phyloP scores from a whole-genome alignment of 2,888 invertebrate species.

The Xiphydria camelus region DNA sequence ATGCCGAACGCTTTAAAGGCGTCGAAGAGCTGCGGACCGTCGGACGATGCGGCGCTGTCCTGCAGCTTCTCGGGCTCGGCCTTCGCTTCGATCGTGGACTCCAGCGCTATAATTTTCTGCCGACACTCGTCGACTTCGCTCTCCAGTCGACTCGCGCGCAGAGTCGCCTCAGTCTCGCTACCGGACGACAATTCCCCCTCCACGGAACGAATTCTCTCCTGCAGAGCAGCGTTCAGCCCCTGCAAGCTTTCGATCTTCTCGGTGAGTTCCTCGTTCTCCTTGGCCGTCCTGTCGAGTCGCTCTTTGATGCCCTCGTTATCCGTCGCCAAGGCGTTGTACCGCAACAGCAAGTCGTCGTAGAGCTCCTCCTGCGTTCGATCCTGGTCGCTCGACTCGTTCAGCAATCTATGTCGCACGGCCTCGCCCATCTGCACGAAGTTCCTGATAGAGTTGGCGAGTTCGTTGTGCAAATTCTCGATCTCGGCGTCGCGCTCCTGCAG shows the following conservation, averaged over 20 bases:
- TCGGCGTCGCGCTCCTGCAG: conserved; percentile 75
- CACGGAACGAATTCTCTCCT: conserved; percentile 49
- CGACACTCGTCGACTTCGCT: too few species aligned
- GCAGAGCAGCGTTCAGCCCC: conserved; percentile 57
- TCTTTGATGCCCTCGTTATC: conserved; percentile 67
- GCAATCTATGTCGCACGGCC: conserved; percentile 64
- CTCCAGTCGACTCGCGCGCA: too few species aligned
- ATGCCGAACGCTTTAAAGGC: conserved; percentile 42
- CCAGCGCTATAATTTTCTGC: too few species aligned
- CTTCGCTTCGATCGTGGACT: too few species aligned
- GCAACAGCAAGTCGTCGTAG: conserved; percentile 65
- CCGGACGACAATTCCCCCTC: conserved; percentile 36
- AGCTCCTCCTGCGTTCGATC: conserved; percentile 63
- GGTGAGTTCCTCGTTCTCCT: conserved; percentile 61
- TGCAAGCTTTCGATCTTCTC: conserved; percentile 62
- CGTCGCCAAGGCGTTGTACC: conserved; percentile 66
- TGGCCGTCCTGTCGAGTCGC: conserved; percentile 64
- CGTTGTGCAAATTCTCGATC: conserved; percentile 73
- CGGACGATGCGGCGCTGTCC: too few species aligned
- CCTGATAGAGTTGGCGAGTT: conserved; percentile 67
- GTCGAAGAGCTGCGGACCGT: conserved; percentile 39
- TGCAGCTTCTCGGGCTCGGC: background rate
- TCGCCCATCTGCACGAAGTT: conserved; percentile 71
- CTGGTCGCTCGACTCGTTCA: conserved; percentile 54
- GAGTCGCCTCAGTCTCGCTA: conserved; percentile 16